These are phyloP conservation scores for Aldabrachelys gigantea DNA, from an alignment of 2,113 vertebrate genomes.

Conservation along the genomic window DNA sequence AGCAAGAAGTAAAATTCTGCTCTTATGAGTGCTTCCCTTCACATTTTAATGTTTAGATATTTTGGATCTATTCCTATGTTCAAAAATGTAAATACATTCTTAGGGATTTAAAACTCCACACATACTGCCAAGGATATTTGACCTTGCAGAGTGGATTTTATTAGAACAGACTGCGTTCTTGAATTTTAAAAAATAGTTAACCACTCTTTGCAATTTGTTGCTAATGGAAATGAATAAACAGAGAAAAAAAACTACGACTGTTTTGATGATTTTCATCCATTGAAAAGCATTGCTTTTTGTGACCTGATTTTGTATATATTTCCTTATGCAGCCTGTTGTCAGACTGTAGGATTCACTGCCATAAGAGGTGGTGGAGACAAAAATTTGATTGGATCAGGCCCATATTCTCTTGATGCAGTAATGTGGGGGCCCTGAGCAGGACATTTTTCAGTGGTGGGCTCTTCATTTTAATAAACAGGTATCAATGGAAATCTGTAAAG, in stretches of 20 bases:
- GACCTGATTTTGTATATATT: constrained; percentile 1
- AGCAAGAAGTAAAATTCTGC: neutral
- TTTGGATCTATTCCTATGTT: neutral
- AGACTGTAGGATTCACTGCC: neutral
- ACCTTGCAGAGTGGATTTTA: neutral
- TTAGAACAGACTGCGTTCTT: neutral
- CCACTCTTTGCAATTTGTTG: neutral
- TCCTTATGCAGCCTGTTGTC: neutral
- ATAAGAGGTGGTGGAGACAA: neutral
- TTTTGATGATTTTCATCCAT: constrained; percentile 21
- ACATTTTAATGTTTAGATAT: neutral
- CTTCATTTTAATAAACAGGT: neutral
- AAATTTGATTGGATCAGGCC: neutral
- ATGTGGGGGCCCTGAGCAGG: neutral
- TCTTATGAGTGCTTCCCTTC: neutral
- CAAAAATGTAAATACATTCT: neutral
- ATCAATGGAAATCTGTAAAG: neutral
- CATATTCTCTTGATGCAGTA: neutral
- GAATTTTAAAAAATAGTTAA: neutral
- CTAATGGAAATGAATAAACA: constrained; percentile 6
- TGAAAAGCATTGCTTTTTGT: constrained; percentile 4
- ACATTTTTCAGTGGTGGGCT: neutral
- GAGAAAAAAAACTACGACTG: neutral
- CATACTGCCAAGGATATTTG: neutral
- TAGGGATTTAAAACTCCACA: neutral